Conservation (phyloP, 2,888 invertebrate genomes). For the Barypeithes pellucidus region DNA sequence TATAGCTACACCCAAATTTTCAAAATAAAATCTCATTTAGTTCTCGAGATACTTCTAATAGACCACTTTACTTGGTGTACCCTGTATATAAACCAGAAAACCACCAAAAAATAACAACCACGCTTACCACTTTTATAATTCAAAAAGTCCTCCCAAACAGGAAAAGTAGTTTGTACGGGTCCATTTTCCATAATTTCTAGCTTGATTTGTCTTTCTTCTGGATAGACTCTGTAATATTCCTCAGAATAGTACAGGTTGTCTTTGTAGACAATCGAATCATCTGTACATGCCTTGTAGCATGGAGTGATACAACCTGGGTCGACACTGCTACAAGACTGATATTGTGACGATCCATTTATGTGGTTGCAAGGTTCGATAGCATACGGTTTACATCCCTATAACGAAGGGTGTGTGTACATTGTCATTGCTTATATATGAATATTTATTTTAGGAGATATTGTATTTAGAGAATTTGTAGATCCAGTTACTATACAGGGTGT, state of each 20-base stretch:
- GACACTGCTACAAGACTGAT: not conserved
- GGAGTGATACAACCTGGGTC: not conserved
- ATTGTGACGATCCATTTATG: not conserved
- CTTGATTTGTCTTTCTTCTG: constrained; percentile 77
- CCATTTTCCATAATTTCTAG: constrained; percentile 86
- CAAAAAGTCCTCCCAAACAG: constrained; percentile 86
- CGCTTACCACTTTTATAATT: constrained; percentile 85
- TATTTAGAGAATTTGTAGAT: too few species aligned
- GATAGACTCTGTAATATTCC: constrained; percentile 27
- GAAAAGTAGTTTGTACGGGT: constrained; percentile 88
- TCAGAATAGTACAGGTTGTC: constrained; percentile 15
- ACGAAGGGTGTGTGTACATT: too few species aligned
- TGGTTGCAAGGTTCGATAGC: constrained; percentile 52
- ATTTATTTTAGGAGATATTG: too few species aligned
- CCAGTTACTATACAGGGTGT: too few species aligned
- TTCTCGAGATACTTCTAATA: too few species aligned
- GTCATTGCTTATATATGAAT: too few species aligned
- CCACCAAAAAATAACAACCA: not conserved
- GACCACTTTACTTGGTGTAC: too few species aligned
- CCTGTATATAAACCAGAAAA: not conserved
- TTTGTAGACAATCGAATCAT: not conserved
- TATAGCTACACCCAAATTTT: too few species aligned
- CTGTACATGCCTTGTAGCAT: constrained; percentile 16
- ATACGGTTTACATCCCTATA: constrained; percentile 55
- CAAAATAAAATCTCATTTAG: too few species aligned